These are phyloP conservation scores for Chelonoidis abingdonii DNA, from an alignment of 2,113 vertebrate genomes.

Conservation along the genomic window DNA sequence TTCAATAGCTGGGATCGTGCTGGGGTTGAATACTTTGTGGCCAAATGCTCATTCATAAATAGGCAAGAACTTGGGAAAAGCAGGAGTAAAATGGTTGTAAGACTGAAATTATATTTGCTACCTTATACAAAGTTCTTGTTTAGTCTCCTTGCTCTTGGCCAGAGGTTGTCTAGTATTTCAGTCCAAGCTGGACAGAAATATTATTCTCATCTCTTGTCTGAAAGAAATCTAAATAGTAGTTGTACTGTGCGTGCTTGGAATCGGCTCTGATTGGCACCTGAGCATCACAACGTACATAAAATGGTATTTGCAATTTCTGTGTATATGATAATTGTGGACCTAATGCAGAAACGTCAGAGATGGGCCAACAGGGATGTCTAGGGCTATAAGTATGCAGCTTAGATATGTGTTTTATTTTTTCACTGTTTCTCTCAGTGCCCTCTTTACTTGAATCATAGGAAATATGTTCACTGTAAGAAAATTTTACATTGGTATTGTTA, in stretches of 20 bases:
- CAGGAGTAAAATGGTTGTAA: background rate
- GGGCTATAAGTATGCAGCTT: background rate
- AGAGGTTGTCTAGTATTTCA: background rate
- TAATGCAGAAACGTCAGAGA: background rate
- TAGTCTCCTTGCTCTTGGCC: background rate
- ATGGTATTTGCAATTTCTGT: background rate
- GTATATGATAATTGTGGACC: background rate
- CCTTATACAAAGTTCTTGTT: background rate
- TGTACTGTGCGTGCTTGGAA: background rate
- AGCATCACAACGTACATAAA: rapidly evolving
- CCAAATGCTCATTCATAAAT: background rate
- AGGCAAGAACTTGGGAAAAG: background rate
- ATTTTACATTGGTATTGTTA: background rate
- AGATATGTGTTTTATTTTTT: background rate
- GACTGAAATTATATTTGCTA: background rate
- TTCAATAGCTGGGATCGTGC: background rate
- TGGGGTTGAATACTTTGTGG: background rate
- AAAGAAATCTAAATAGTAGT: background rate
- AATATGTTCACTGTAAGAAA: background rate
- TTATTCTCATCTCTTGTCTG: background rate
- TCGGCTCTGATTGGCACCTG: background rate
- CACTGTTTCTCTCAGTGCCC: background rate
- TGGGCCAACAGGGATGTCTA: background rate
- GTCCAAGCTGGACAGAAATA: background rate
- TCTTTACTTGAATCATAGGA: background rate